Base-by-base conservation (phyloP, 2,113 vertebrate genomes). In the Rhodinocichla rosea region DNA sequence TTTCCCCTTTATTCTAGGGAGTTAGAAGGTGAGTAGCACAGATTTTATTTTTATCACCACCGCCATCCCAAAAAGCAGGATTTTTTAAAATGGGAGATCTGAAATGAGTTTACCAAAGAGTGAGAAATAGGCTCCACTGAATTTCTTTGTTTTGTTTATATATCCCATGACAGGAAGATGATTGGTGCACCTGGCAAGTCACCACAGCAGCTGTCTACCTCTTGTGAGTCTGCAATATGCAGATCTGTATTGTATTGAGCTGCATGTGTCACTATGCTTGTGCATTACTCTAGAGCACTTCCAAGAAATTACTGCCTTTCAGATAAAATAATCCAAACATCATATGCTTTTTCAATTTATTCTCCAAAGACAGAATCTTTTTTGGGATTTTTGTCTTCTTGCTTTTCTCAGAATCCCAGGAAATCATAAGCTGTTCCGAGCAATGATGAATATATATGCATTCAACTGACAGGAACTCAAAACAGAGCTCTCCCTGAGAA, bases 1-100 rank as follows among this genome's bases (percentile, higher is more conserved):
- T 91, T 94, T 39, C 20, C 4, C 39, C 62, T 37, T 82, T 87
- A 70, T 83, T 94, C 49, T 85, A 74, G 60, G 79, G 81, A 97
- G 83, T 95, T 96, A 62, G 71, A 93, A 94, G 76, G 47, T 95
- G 83, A 93, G 28, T 39, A 75, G 21, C 11, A 89, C 59, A 83
- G 45, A 81, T 93, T 92, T 47, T 74, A 8, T 50, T 71, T 55
- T 76, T 35, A 40, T 17, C 13, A 62, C 1, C 16, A 16, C 3
- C 0, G 0, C 3, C 3, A 2, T 3, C 8, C 18, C 3, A 5
- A 81, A 64, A 83, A n/a, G 7, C 3, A 93, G 47, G 59, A 79
- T 90, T 96, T 97, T 89, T 88, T 97, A 87, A 97, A 97, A 89
- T 86, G 49, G 67, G 62, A 88, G 13, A 86, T 53, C 60, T 89